Base-by-base conservation (phyloP, 2,888 invertebrate species). In the Acanthosoma haemorrhoidale region DNA sequence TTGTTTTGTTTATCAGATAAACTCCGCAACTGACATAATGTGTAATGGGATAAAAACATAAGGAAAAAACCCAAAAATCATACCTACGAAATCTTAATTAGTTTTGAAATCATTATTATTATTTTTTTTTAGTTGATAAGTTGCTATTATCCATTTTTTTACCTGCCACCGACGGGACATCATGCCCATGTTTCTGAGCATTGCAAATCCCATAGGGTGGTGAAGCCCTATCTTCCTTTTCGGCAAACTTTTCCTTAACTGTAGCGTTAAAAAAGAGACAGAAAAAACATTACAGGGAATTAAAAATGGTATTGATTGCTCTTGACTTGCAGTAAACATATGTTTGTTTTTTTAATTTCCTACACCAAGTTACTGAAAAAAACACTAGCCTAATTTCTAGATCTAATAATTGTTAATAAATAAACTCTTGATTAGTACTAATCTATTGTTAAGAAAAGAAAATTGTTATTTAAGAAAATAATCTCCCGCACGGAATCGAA, bases 221-320 rank as follows among this genome's bases (percentile, higher is more conserved):
- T 72, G 72, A 64, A 58, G 67, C 39, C 69, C 64, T 60, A 72
- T 57, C 61, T 72, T 72, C 70, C 72, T 43, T 70, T 72, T 72
- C 57, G 72, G 72, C 64, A 70, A 68, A 60, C 72, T 70, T 72
- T 72, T 72, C 72, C 72, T 70, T 70, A 70, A 72, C 72, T 72
- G 60, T 39, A 66, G 71, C 71, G 67, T 71, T 69, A 61, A 58
- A 34, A 69, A 70, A 57, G n/a, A n/a, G 68, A 72, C 60, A 68
- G 38, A 39, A 41, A 67, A 51, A 68, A 67, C 11, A 31, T 59
- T 38, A 36, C 59, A 43, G 51, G 51, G 34, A 32, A 57, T 51
- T 36, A 60, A 18, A 36, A 68, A 1, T 31, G 38, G 15, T 60
- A 39, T 43, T 21, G 21, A 25, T 39, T 31, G 57, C 67, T 29